Evolutionary conservation across 2,113 vertebrate genomes (phyloP), one percentile per base, ranked within the genome.

Genomic region (Gopherus flavomarginatus): DNA sequence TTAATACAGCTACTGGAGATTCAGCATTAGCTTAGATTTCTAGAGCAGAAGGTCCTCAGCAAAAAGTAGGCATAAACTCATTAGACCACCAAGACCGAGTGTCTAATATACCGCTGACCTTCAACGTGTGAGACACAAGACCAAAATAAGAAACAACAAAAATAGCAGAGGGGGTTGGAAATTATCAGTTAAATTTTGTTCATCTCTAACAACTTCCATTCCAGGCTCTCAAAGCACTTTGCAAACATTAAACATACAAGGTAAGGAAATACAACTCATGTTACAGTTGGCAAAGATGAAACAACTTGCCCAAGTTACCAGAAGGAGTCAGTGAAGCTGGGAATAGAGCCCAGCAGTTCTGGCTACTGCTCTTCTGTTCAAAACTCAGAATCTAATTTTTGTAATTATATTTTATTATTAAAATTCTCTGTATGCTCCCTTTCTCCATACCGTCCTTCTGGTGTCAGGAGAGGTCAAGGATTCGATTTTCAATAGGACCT

Each of bases 381-480:
- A 93, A 97, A 93, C 82, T 78, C 38, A 94, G 95, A 81, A 38
- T 90, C 53, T 35, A 83, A 88, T 26, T 93, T 90, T 65, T 75
- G 49, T 72, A 91, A 65, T 19, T 80, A 49, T 1, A 1, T 38
- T 89, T 90, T 78, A 50, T 81, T 92, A 96, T 72, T 81, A 95
- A 96, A 92, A 93, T 88, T 83, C 87, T 78, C 95, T 90, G 52
- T 59, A 82, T 80, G 85, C 56, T 92, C 72, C 82, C 83, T 92
- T 96, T 92, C 75, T 93, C 78, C 93, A 17, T 6, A 53, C 56
- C 54, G 44, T 24, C 84, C 49, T 29, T 91, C 50, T 91, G n/a
- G 84, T 13, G 86, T 54, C 57, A 85, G 84, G 65, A 92, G 84
- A 38, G 1, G 81, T 42, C 8, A 79, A 85, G 44, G 21, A 17